A percentile compares a stretch with the other conserved stretches of the same genome.
Evolutionary conservation across 2,797 vertebrate species (phyloP).

Genomic region (Strix occidentalis): DNA sequence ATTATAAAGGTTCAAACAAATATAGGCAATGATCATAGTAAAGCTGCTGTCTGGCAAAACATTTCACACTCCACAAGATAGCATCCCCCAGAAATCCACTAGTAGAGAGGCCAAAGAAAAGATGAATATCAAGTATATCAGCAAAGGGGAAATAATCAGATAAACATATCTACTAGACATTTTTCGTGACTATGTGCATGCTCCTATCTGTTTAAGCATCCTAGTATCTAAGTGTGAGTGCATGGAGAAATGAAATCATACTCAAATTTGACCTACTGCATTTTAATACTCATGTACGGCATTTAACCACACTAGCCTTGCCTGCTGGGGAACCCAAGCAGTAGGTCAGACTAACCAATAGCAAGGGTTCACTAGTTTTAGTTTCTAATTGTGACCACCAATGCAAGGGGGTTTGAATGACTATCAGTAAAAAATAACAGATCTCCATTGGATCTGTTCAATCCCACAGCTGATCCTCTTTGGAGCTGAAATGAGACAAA

Average conservation of each 20-base stretch:
- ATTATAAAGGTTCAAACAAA: not conserved
- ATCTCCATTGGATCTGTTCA: not conserved
- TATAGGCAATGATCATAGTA: not conserved
- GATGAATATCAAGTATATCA: not conserved
- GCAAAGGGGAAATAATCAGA: not conserved
- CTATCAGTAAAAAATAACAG: not conserved
- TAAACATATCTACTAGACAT: not conserved
- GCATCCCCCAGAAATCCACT: not conserved
- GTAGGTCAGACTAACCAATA: not conserved
- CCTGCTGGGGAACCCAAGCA: not conserved
- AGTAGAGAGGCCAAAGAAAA: not conserved
- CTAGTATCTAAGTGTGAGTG: not conserved
- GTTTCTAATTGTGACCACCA: not conserved
- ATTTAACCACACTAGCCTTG: not conserved
- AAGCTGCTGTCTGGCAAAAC: not conserved
- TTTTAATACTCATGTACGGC: not conserved
- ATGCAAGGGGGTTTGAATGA: not conserved
- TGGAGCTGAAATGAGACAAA: not conserved
- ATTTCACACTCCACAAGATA: not conserved
- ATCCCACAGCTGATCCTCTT: not conserved
- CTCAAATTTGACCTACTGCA: not conserved
- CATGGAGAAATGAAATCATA: not conserved
- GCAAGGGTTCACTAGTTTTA: not conserved
- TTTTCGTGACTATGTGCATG: not conserved
- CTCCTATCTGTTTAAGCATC: not conserved